A percentile compares a stretch with the other conserved stretches of the same genome.
Evolutionary conservation across 2,888 invertebrate species (phyloP).

Genomic region (Himalopsyche kuldschensis): DNA sequence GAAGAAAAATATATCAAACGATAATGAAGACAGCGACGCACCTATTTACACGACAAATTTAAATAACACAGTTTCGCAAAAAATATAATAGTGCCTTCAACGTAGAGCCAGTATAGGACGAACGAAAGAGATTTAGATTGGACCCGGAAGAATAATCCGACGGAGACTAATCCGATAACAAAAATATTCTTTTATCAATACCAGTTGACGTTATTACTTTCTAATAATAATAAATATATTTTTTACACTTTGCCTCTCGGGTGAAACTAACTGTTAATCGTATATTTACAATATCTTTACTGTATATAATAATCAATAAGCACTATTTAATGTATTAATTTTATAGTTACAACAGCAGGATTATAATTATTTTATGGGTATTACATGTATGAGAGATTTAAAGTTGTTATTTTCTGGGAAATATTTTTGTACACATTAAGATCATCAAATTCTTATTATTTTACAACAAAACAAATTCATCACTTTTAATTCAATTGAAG

Average conservation of each 20-base stretch:
- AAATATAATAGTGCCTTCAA: slow-evolving; percentile 33
- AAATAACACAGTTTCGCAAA: not conserved
- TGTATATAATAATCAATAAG: not conserved
- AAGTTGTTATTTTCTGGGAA: not conserved
- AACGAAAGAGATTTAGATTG: not conserved
- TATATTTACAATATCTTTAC: not conserved
- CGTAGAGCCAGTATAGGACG: slow-evolving; percentile 19
- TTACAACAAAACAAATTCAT: not conserved
- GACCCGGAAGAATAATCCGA: not conserved
- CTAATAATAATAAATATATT: not conserved
- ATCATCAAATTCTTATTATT: not conserved
- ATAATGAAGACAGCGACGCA: slow-evolving; percentile 5
- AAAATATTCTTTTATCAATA: slow-evolving; percentile 1
- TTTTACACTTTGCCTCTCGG: not conserved
- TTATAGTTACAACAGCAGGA: not conserved
- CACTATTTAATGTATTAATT: not conserved
- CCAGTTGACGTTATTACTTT: not conserved
- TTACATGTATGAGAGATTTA: not conserved
- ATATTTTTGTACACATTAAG: not conserved
- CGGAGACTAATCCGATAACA: not conserved
- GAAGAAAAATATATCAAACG: not conserved
- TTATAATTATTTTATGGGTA: not conserved
- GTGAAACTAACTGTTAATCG: not conserved
- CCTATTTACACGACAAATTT: slow-evolving; percentile 5
- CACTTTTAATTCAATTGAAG: not conserved